phyloP scores from a whole-genome alignment of 2,888 invertebrate species.

The Merodon equestris region DNA sequence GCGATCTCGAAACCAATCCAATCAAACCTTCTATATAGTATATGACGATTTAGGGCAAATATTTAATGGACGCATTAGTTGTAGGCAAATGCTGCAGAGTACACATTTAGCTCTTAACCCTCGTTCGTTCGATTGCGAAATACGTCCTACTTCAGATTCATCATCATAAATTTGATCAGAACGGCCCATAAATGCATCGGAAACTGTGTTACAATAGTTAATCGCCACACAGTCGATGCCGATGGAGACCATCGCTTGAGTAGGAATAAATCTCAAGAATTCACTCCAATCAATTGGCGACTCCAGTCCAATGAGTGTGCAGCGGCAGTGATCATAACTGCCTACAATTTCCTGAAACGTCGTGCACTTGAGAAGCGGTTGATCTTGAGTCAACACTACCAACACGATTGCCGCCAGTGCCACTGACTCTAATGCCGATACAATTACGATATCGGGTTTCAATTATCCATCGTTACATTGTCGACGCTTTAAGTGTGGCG shows the following conservation, averaged over 20 bases:
- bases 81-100: too few relatives aligned
- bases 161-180: conserved; percentile 44
- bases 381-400: conserved; percentile 56
- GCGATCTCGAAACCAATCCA: too few relatives aligned
- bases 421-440: conserved; percentile 10
- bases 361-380: conserved; percentile 54
- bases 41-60: conserved; percentile 46
- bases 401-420: background rate
- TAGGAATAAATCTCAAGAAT: conserved; percentile 28
- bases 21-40: conserved; percentile 2
- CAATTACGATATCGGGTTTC: conserved; percentile 51
- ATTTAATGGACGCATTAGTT: conserved; percentile 55
- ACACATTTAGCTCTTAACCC: too few relatives aligned
- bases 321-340: too few relatives aligned
- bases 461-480: conserved; percentile 33
- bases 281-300: conserved; percentile 44
- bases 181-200: conserved; percentile 24
- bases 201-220: conserved; percentile 20
- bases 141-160: conserved; percentile 56
- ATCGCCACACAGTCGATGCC: conserved; percentile 17
- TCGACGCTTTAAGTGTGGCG: conserved; percentile 42
- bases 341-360: too few relatives aligned
- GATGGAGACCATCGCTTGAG: too few relatives aligned
- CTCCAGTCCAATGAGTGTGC: background rate
- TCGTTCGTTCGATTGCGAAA: background rate